A percentile compares a stretch with the other conserved stretches of the same genome.
These are phyloP conservation scores for Octomys mimax DNA, from an alignment of 2,797 vertebrate species.

Conservation along the genomic window DNA sequence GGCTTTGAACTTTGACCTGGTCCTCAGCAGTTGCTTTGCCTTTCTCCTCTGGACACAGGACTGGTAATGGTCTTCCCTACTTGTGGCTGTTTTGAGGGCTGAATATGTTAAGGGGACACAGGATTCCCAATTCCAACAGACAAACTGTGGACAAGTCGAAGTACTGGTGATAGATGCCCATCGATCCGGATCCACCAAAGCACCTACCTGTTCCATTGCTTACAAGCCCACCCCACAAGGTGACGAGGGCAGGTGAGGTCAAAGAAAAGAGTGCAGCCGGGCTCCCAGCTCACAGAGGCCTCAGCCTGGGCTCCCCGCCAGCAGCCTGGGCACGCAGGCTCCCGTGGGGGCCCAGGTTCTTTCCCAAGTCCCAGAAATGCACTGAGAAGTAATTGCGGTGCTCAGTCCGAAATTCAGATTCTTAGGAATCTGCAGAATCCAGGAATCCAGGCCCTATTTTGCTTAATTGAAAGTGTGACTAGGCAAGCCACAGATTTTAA, in stretches of 20 bases:
- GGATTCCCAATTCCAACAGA: not conserved
- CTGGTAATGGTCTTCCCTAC: not conserved
- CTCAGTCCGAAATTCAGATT: not conserved
- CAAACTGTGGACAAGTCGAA: not conserved
- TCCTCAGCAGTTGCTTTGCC: not conserved
- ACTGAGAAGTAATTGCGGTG: not conserved
- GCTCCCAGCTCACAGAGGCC: not conserved
- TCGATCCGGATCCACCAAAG: not conserved
- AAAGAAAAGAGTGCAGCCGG: not conserved
- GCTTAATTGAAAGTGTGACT: not conserved
- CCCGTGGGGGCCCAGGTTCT: not conserved
- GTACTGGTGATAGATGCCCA: not conserved
- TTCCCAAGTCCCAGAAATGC: not conserved
- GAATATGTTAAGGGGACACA: not conserved
- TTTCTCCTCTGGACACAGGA: not conserved
- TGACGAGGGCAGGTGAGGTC: not conserved
- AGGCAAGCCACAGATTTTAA: not conserved
- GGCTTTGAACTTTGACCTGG: not conserved
- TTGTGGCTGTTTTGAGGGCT: not conserved
- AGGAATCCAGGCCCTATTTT: not conserved
- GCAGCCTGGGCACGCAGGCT: not conserved
- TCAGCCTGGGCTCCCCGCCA: rapidly evolving
- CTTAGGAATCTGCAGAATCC: not conserved
- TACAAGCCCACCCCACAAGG: not conserved
- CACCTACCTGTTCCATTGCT: not conserved